A percentile compares a stretch with the other conserved stretches of the same genome.
Conservation (phyloP, 1,140 invertebrate genomes). For the Tetraneura akinire region DNA sequence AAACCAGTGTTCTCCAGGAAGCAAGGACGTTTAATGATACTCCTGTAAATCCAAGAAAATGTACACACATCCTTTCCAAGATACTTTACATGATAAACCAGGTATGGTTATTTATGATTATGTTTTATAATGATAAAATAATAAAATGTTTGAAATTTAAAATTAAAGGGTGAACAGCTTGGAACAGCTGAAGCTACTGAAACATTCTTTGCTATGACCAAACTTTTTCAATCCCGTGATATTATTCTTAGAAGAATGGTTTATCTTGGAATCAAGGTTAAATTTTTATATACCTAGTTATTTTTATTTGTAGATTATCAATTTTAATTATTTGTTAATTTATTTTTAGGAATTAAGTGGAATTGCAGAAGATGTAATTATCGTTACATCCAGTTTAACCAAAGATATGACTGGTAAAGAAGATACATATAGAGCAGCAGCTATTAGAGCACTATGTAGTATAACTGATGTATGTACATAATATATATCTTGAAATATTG, state of each 20-base stretch:
- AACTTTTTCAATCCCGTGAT: conserved; percentile 97
- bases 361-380: conserved; percentile 98
- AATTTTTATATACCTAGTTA: background rate
- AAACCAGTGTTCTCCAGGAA: conserved; percentile 95
- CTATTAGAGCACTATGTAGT: conserved; percentile 93
- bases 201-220: conserved; percentile 99
- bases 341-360: conserved; percentile 74
- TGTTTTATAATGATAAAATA: background rate
- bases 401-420: conserved; percentile 99
- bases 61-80: conserved; percentile 93
- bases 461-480: conserved; percentile 81
- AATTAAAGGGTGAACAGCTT: conserved; percentile 77
- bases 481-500: background rate
- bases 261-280: conserved; percentile 89
- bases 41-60: conserved; percentile 95
- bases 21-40: conserved; percentile 96
- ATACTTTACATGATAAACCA: conserved; percentile 94
- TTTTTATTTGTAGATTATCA: background rate
- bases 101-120: conserved; percentile 55
- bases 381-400: conserved; percentile 95
- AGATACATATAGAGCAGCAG: conserved; percentile 91
- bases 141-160: conserved; percentile 50
- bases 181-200: conserved; percentile 95
- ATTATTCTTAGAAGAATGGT: conserved; percentile 91
- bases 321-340: background rate